Evolutionary conservation across 1,140 invertebrate genomes (phyloP).

Genomic region (Chlorops oryzae): DNA sequence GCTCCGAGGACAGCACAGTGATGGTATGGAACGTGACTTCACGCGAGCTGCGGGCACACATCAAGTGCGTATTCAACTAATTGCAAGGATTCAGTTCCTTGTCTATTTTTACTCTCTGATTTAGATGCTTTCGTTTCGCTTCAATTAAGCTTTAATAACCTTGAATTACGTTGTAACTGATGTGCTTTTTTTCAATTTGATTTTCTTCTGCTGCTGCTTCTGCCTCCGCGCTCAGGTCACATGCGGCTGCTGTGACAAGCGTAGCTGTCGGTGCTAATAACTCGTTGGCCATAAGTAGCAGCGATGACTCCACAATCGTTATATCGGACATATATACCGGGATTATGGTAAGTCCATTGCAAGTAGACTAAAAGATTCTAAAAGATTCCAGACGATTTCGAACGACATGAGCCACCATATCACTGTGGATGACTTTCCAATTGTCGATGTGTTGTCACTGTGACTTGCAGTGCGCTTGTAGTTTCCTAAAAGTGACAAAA

Average conservation of each 20-base stretch:
- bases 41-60: conserved; percentile 62
- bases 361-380: no score
- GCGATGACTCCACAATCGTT: conserved; percentile 76
- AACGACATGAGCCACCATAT: no score
- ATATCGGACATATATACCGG: conserved; percentile 67
- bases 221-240: conserved; percentile 52
- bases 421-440: no score
- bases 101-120: neutral
- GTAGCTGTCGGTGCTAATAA: conserved; percentile 69
- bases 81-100: neutral
- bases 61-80: conserved; percentile 54
- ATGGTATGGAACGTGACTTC: conserved; percentile 78
- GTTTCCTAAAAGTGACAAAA: no score
- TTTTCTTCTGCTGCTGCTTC: conserved; percentile 5
- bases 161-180: neutral
- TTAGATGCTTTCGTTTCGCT: neutral
- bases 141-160: neutral
- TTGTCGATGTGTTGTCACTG: no score
- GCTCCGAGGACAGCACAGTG: conserved; percentile 75
- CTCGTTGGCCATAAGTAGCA: conserved; percentile 72
- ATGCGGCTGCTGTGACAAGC: conserved; percentile 70
- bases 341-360: conserved; percentile 62
- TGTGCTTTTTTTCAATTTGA: neutral
- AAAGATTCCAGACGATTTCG: no score
- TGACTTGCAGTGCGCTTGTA: no score